Conservation (phyloP, 1,140 invertebrate species). For the Cepaea nemoralis region DNA sequence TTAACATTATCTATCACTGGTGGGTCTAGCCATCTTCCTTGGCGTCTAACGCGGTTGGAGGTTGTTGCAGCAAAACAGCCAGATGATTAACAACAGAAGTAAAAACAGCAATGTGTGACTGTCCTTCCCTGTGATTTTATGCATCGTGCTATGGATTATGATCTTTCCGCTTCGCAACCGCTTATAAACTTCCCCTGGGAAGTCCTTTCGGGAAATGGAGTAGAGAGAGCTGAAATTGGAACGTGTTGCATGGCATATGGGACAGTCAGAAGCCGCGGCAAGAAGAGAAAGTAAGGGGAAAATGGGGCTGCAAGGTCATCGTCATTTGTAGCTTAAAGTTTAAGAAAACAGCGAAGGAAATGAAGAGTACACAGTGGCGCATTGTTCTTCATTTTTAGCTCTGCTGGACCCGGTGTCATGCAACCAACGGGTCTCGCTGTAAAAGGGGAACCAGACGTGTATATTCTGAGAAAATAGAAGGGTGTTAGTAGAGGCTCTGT, state of each 20-base stretch:
- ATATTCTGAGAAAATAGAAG: not conserved
- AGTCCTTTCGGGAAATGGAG: not conserved
- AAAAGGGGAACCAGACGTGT: not conserved
- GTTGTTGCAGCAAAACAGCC: not conserved
- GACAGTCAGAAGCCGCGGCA: not conserved
- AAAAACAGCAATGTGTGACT: not conserved
- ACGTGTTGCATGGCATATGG: not conserved
- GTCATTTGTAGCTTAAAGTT: slow-evolving; percentile 9
- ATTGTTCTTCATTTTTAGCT: slow-evolving; percentile 20
- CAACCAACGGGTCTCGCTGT: not conserved
- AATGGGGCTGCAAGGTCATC: slow-evolving; percentile 1
- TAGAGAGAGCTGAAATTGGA: not conserved
- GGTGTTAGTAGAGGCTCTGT: too few relatives aligned
- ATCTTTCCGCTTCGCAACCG: not conserved
- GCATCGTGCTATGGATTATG: not conserved
- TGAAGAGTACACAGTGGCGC: slow-evolving; percentile 1
- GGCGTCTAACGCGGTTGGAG: not conserved
- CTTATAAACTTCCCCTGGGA: slow-evolving; percentile 3
- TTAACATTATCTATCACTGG: not conserved
- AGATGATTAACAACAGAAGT: not conserved
- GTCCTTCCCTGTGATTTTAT: not conserved
- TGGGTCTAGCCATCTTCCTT: slow-evolving; percentile 1
- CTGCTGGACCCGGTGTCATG: not conserved
- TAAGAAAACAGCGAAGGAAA: slow-evolving; percentile 13
- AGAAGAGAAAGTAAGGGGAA: not conserved